Evolutionary conservation across 2,888 invertebrate species (phyloP).

Genomic region (Plusia festucae): DNA sequence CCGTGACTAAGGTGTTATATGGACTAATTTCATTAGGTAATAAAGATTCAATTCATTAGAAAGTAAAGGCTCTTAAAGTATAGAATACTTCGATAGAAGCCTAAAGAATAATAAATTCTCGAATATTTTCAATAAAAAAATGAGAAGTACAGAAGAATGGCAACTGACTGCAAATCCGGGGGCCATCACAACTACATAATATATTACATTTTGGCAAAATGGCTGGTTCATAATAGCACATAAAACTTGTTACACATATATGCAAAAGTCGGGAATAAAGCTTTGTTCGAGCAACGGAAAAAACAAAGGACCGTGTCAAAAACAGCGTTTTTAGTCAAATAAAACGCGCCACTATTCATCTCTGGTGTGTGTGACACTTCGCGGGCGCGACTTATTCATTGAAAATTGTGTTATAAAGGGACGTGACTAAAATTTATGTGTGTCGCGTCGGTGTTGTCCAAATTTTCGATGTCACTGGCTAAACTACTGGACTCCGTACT

Average conservation of each 20-base stretch:
- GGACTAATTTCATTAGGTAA: not conserved
- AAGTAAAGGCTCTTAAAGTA: too few species aligned
- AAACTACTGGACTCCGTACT: slow-evolving; percentile 60
- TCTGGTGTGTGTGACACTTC: slow-evolving; percentile 37
- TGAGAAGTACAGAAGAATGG: not conserved
- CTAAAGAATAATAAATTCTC: too few species aligned
- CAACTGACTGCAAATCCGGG: not conserved
- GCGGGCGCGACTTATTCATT: slow-evolving; percentile 36
- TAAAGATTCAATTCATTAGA: too few species aligned
- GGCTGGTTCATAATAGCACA: not conserved
- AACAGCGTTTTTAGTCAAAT: slow-evolving; percentile 23
- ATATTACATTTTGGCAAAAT: not conserved
- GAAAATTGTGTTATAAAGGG: slow-evolving; percentile 55
- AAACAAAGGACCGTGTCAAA: slow-evolving; percentile 28
- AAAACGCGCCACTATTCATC: slow-evolving; percentile 43
- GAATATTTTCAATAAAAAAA: not conserved
- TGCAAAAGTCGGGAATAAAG: not conserved
- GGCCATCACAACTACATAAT: not conserved
- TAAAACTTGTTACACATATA: not conserved
- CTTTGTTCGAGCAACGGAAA: slow-evolving; percentile 7
- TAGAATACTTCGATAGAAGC: too few species aligned
- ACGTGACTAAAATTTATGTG: slow-evolving; percentile 65
- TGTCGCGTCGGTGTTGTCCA: slow-evolving; percentile 52
- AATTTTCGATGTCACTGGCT: slow-evolving; percentile 65
- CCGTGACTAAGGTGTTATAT: not conserved